phyloP scores from a whole-genome alignment of 1,140 invertebrate species.

The Lordiphosa collinella region DNA sequence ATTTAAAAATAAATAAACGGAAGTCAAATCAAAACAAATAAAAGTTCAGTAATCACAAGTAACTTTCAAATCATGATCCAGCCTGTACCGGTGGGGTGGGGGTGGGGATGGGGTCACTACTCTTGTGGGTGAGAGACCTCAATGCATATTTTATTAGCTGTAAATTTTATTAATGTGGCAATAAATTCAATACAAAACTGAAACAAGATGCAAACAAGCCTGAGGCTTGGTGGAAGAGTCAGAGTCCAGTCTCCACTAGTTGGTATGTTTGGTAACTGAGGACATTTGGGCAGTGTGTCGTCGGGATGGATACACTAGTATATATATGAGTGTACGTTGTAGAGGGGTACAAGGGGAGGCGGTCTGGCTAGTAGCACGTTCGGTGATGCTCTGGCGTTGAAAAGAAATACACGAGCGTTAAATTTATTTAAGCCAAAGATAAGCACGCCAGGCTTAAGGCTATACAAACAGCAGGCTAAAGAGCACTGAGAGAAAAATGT shows the following conservation, averaged over 20 bases:
- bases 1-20: constrained; percentile 27
- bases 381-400: constrained; percentile 44
- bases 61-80: constrained; percentile 29
- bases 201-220: constrained; percentile 26
- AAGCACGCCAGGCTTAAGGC: constrained; percentile 37
- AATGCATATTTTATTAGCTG: constrained; percentile 74
- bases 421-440: constrained; percentile 77
- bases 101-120: not conserved
- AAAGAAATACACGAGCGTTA: constrained; percentile 77
- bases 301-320: not conserved
- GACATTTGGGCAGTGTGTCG: constrained; percentile 75
- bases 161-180: constrained; percentile 76
- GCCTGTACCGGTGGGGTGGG: not conserved
- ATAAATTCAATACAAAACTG: constrained; percentile 59
- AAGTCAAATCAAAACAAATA: constrained; percentile 29
- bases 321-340: not conserved
- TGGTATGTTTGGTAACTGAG: constrained; percentile 51
- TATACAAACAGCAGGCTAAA: constrained; percentile 4
- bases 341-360: not conserved
- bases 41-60: constrained; percentile 25
- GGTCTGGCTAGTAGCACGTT: constrained; percentile 26
- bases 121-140: constrained; percentile 54
- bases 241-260: constrained; percentile 10
- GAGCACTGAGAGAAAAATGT: not conserved
- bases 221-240: constrained; percentile 4